Evolutionary conservation across 2,888 invertebrate species (phyloP).

Genomic region (Boloria selene): DNA sequence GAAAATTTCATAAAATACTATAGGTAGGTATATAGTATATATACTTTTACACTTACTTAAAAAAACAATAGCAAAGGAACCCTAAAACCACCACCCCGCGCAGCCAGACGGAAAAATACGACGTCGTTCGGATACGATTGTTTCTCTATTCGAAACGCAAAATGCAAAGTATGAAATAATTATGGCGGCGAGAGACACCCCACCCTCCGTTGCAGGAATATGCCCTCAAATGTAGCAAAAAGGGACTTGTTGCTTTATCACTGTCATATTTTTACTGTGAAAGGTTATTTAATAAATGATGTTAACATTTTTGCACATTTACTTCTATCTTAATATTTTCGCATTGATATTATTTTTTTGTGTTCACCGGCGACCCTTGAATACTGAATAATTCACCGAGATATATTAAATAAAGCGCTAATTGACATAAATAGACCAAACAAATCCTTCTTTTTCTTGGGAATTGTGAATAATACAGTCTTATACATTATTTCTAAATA

Average conservation of each 20-base stretch:
- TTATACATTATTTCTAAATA: too few relatives aligned
- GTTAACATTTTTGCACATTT: conserved; percentile 34
- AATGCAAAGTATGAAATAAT: conserved; percentile 78
- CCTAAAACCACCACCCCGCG: conserved; percentile 48
- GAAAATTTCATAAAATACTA: neutral
- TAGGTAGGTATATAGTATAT: neutral
- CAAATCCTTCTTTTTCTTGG: conserved; percentile 2
- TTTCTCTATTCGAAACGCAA: conserved; percentile 64
- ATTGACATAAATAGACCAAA: neutral
- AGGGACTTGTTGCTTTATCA: conserved; percentile 78
- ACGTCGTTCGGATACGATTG: conserved; percentile 59
- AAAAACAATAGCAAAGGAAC: conserved; percentile 40
- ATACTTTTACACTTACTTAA: neutral
- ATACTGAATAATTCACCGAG: conserved; percentile 15
- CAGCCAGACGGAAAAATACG: conserved; percentile 67
- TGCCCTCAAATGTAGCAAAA: conserved; percentile 69
- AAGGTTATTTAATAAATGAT: conserved; percentile 51
- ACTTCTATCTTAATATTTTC: conserved; percentile 23
- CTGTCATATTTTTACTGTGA: conserved; percentile 60
- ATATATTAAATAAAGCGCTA: conserved; percentile 8
- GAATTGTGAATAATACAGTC: neutral
- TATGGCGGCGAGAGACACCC: conserved; percentile 64
- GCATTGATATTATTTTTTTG: conserved; percentile 18
- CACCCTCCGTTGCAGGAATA: conserved; percentile 48
- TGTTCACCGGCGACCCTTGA: conserved; percentile 16